Percentiles rank a stretch among this genome's conserved stretches.
Evolutionary conservation across 2,113 vertebrate genomes (phyloP).

Genomic region (Chlamydotis undulata): DNA sequence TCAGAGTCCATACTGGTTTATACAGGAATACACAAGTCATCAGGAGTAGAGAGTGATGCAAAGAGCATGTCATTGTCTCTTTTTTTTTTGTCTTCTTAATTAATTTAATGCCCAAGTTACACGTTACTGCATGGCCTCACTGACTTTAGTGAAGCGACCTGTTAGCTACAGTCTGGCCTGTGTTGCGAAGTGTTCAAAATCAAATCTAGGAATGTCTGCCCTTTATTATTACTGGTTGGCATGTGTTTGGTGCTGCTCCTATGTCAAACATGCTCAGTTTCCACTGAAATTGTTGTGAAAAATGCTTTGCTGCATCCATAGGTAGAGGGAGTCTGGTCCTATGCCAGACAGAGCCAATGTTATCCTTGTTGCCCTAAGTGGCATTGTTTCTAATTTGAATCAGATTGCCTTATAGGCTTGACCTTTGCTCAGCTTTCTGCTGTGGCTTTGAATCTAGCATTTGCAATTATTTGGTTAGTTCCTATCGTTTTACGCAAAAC

Average conservation of each 20-base stretch:
- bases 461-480: not conserved
- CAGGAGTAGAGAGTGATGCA: not conserved
- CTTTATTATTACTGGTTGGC: not conserved
- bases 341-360: rapidly evolving
- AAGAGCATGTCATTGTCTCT: not conserved
- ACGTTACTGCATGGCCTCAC: not conserved
- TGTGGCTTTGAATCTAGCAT: not conserved
- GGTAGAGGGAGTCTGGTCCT: not conserved
- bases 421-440: not conserved
- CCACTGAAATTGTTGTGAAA: not conserved
- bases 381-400: not conserved
- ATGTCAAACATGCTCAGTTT: not conserved
- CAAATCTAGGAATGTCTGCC: not conserved
- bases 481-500: not conserved
- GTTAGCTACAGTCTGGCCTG: not conserved
- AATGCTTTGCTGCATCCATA: not conserved
- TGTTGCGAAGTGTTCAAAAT: not conserved
- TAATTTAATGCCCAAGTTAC: not conserved
- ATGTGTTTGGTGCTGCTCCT: not conserved
- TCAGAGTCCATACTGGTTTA: not conserved
- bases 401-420: not conserved
- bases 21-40: not conserved
- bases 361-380: not conserved
- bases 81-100: not conserved
- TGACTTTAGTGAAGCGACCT: not conserved